Evolutionary conservation across 2,888 invertebrate genomes (phyloP), one percentile per base, ranked within the genome.

Genomic region (Teinopalpus imperialis): DNA sequence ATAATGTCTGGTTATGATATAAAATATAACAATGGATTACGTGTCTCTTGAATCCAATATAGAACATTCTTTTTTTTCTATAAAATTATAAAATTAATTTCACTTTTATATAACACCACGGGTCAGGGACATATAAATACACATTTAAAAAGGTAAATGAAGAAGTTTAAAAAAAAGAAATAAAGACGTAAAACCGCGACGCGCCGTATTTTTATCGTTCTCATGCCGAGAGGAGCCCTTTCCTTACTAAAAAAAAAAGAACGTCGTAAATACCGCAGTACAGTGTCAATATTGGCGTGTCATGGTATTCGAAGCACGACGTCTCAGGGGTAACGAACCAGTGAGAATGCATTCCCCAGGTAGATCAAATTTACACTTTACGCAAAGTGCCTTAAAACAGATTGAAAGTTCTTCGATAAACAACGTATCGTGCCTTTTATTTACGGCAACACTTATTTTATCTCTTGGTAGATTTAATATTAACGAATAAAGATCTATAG

Each of bases 221-320:
- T 30, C 35, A 29, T 18, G 23, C 47, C 53, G 40, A 48, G 49
- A n/a, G n/a, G n/a, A 60, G 59, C 52, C 55, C 50, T 53, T 51
- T 56, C 14, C 8, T 58, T 46, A 57, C n/a, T n/a, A 58, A 52
- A 56, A 56, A 52, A 58, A 60, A 54, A 62, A 59, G 16, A 3
- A 56, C 62, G 54, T 58, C 67, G 60, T 77, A 73, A 76, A 76
- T 55, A 63, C 66, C 56, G 54, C 57, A 51, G 62, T 49, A 56
- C 57, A 66, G 55, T 73, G 78, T 74, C 76, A 79, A 79, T 77
- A 75, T 70, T 69, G 62, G 66, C 58, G 52, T 52, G 59, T 58
- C 52, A 53, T 57, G 49, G 53, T 45, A 27, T 32, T 26, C 20
- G 18, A 42, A 31, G 24, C 39, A 37, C 42, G 35, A 51, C 36